phyloP scores from a whole-genome alignment of 2,113 vertebrate species.

The sheep (Ovis aries) region ARS-UI_Ramb_v3.0 NC_056068.1:29790501-29791000 shows the following conservation, averaged over 20 bases:
- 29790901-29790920: not conserved
- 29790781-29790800: not conserved
- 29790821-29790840: not conserved
- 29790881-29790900: not conserved
- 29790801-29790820: not conserved
- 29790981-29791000: not conserved
- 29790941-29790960: not conserved
- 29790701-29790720: not conserved
- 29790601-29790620: not conserved
- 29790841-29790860: not conserved
- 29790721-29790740: constrained; percentile 51
- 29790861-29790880: not conserved
- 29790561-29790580: not conserved
- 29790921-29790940: not conserved
- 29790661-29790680: not conserved
- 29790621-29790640: not conserved
- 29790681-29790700: not conserved
- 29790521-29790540: not conserved
- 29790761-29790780: not conserved
- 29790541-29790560: not conserved
- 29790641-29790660: not conserved
- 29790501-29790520: not conserved
- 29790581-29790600: not conserved
- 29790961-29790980: not conserved
- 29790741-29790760: constrained; percentile 39